Evolutionary conservation across 1,140 invertebrate species (phyloP).

Genomic region (Danaus plexippus): DNA sequence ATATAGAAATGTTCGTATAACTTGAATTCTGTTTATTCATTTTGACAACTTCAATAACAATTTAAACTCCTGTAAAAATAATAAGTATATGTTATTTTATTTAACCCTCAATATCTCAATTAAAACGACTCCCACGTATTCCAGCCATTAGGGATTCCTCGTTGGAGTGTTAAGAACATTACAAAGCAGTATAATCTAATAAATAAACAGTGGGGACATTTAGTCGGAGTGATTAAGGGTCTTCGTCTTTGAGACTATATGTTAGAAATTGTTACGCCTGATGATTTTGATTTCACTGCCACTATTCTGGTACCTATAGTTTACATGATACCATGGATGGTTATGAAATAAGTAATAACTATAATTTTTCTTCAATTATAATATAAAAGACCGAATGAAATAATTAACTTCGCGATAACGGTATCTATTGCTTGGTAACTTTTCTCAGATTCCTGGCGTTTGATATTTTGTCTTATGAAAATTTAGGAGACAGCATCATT

Average conservation of each 20-base stretch:
- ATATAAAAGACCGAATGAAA: too few species aligned
- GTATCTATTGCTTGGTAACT: too few species aligned
- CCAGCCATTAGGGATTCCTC: constrained; percentile 37
- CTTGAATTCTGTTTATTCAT: not conserved
- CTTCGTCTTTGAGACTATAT: constrained; percentile 10
- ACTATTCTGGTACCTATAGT: too few species aligned
- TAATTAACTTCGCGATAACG: too few species aligned
- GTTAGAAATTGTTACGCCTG: too few species aligned
- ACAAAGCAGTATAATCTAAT: constrained; percentile 45
- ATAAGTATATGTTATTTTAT: constrained; percentile 16
- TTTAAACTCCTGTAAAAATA: constrained; percentile 26
- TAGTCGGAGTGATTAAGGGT: constrained; percentile 33
- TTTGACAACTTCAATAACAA: constrained; percentile 11
- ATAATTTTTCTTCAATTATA: too few species aligned
- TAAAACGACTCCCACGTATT: constrained; percentile 35
- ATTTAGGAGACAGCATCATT: too few species aligned
- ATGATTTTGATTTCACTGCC: too few species aligned
- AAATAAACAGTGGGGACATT: constrained; percentile 43
- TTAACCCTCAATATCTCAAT: constrained; percentile 33
- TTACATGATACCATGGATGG: too few species aligned
- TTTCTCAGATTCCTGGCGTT: too few species aligned
- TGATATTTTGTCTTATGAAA: too few species aligned
- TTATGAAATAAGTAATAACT: too few species aligned
- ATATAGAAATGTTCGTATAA: not conserved
- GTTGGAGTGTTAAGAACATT: constrained; percentile 43